Evolutionary conservation across 2,888 invertebrate genomes (phyloP).

Genomic region (Lacanobia wlatinum): DNA sequence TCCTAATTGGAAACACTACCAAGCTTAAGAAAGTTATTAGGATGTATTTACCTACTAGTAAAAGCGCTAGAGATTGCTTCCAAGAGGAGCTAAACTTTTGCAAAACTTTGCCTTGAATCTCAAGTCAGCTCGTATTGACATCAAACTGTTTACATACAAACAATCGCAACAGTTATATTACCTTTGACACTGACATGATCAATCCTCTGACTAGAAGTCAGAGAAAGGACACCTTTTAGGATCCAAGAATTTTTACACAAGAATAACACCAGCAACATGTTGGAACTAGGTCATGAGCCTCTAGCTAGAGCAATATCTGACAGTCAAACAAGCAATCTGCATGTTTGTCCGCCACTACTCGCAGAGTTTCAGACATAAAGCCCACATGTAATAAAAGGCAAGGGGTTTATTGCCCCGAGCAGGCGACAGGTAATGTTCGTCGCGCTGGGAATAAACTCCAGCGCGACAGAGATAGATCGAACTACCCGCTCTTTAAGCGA

Average conservation of each 20-base stretch:
- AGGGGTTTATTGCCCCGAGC: constrained; percentile 38
- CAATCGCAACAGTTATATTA: not conserved
- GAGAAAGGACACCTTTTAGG: not conserved
- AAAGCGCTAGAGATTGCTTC: not conserved
- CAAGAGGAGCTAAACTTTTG: not conserved
- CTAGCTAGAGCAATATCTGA: not conserved
- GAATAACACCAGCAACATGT: not conserved
- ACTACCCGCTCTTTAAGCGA: not conserved
- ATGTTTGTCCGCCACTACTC: constrained; percentile 19
- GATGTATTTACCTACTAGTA: not conserved
- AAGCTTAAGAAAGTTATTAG: not conserved
- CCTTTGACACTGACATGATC: too few species aligned
- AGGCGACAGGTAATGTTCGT: constrained; percentile 34
- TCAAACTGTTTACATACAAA: not conserved
- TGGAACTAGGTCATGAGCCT: not conserved
- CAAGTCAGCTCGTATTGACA: not conserved
- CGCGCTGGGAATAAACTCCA: constrained; percentile 20
- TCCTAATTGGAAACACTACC: not conserved
- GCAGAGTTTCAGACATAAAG: constrained; percentile 5
- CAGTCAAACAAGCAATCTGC: constrained; percentile 2
- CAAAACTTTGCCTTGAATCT: not conserved
- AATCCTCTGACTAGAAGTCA: not conserved
- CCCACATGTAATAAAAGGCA: constrained; percentile 17
- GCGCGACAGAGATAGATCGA: constrained; percentile 18
- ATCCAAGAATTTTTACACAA: too few species aligned